These are phyloP conservation scores for Bibio marci DNA, from an alignment of 2,888 invertebrate species.

Conservation along the genomic window DNA sequence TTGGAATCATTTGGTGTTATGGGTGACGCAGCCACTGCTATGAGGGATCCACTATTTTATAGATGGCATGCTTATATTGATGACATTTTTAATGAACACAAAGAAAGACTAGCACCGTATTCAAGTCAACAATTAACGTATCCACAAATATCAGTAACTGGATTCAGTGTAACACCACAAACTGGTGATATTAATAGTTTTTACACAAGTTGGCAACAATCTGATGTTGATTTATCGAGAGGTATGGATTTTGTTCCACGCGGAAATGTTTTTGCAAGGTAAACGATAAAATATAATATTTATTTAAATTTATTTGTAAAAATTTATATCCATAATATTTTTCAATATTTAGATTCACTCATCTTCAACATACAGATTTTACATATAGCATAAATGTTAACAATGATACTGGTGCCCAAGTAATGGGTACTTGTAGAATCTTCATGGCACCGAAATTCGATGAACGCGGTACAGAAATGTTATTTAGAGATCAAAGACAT, in stretches of 20 bases:
- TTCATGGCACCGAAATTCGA: constrained; percentile 48
- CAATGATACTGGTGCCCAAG: constrained; percentile 31
- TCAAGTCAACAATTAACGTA: constrained; percentile 30
- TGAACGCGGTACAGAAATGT: constrained; percentile 40
- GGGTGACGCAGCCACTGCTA: constrained; percentile 69
- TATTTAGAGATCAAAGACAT: constrained; percentile 38
- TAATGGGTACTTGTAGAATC: constrained; percentile 44
- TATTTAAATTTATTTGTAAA: too few relatives aligned
- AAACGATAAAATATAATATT: too few relatives aligned
- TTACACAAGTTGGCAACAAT: constrained; percentile 63
- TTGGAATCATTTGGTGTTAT: constrained; percentile 68
- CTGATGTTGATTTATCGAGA: constrained; percentile 56
- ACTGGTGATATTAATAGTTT: constrained; percentile 38
- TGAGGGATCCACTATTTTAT: constrained; percentile 77
- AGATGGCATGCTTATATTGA: constrained; percentile 70
- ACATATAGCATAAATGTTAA: constrained; percentile 43
- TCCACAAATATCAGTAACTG: constrained; percentile 38
- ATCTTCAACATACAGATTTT: constrained; percentile 59
- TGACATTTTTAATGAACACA: constrained; percentile 58
- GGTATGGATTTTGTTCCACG: constrained; percentile 71
- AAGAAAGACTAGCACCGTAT: constrained; percentile 51
- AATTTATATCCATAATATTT: constrained; percentile 27
- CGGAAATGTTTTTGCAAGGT: constrained; percentile 50
- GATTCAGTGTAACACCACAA: constrained; percentile 34
- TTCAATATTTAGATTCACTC: constrained; percentile 37